Evolutionary conservation across 2,797 vertebrate species (phyloP).

Genomic region (Danionella dracula): DNA sequence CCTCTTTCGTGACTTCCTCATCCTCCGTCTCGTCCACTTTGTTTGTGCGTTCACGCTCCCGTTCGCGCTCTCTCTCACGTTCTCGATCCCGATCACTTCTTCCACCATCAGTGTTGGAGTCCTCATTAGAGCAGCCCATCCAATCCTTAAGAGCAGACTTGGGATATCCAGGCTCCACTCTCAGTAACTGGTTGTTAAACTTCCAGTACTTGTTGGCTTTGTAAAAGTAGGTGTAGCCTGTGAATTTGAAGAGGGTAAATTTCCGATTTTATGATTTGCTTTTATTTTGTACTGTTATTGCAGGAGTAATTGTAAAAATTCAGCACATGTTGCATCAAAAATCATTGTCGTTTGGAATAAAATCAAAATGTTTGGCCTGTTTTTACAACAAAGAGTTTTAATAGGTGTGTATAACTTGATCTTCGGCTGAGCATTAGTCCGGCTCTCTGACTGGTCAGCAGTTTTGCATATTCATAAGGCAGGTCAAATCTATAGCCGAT

Average conservation of each 20-base stretch:
- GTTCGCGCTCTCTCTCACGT: slow-evolving; percentile 44
- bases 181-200: slow-evolving; percentile 86
- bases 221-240: slow-evolving; percentile 90
- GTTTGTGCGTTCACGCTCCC: slow-evolving; percentile 24
- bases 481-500: too few relatives aligned
- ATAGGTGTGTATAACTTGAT: too few relatives aligned
- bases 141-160: slow-evolving; percentile 84
- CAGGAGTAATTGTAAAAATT: too few relatives aligned
- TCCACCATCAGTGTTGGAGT: slow-evolving; percentile 65
- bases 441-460: too few relatives aligned
- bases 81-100: slow-evolving; percentile 57
- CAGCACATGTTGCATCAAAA: too few relatives aligned
- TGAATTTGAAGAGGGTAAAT: not conserved
- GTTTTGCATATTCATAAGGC: too few relatives aligned
- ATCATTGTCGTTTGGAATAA: too few relatives aligned
- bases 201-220: slow-evolving; percentile 92
- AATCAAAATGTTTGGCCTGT: too few relatives aligned
- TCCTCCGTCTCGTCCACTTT: slow-evolving; percentile 26
- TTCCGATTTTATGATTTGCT: not conserved
- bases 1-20: slow-evolving; percentile 42
- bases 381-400: too few relatives aligned
- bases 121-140: slow-evolving; percentile 81
- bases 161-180: slow-evolving; percentile 84
- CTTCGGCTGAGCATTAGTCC: too few relatives aligned
- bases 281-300: too few relatives aligned